These are phyloP conservation scores for Drosophila elegans DNA, from an alignment of 1,140 invertebrate genomes.

Conservation along the genomic window DNA sequence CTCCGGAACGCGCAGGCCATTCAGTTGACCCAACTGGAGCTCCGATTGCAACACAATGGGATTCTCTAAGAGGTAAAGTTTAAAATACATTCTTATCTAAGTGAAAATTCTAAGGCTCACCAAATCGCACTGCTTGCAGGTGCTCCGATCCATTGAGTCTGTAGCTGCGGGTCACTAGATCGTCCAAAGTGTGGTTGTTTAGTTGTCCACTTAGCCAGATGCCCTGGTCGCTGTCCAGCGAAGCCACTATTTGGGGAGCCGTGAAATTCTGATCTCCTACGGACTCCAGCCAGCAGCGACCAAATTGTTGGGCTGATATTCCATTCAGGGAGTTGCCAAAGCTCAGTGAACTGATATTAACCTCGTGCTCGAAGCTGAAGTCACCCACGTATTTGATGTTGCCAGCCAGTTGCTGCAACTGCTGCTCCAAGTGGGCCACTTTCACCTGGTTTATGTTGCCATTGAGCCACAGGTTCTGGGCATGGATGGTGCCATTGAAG, in stretches of 20 bases:
- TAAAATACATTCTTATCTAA: not conserved
- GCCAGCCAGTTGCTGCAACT: slow-evolving; percentile 70
- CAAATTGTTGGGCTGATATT: slow-evolving; percentile 56
- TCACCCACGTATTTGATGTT: slow-evolving; percentile 80
- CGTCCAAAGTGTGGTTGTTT: slow-evolving; percentile 77
- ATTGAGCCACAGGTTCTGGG: slow-evolving; percentile 78
- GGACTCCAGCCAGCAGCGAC: slow-evolving; percentile 65
- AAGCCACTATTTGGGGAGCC: slow-evolving; percentile 57
- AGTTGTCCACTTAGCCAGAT: slow-evolving; percentile 69
- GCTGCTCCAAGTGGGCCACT: slow-evolving; percentile 60
- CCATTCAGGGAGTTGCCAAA: slow-evolving; percentile 69
- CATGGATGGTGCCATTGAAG: slow-evolving; percentile 77
- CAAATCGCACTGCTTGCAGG: slow-evolving; percentile 79
- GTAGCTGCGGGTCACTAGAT: slow-evolving; percentile 79
- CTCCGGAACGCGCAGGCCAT: slow-evolving; percentile 64
- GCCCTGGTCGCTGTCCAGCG: slow-evolving; percentile 61
- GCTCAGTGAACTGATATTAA: slow-evolving; percentile 63
- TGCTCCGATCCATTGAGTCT: slow-evolving; percentile 79
- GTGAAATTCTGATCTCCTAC: slow-evolving; percentile 65
- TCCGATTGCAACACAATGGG: slow-evolving; percentile 63
- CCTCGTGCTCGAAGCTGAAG: slow-evolving; percentile 73
- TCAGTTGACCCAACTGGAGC: slow-evolving; percentile 52
- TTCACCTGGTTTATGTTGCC: slow-evolving; percentile 54
- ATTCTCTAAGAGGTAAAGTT: slow-evolving; percentile 53
- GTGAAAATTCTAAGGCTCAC: slow-evolving; percentile 49